Evolutionary conservation across 2,888 invertebrate species (phyloP).

Genomic region (Gortyna flavago): DNA sequence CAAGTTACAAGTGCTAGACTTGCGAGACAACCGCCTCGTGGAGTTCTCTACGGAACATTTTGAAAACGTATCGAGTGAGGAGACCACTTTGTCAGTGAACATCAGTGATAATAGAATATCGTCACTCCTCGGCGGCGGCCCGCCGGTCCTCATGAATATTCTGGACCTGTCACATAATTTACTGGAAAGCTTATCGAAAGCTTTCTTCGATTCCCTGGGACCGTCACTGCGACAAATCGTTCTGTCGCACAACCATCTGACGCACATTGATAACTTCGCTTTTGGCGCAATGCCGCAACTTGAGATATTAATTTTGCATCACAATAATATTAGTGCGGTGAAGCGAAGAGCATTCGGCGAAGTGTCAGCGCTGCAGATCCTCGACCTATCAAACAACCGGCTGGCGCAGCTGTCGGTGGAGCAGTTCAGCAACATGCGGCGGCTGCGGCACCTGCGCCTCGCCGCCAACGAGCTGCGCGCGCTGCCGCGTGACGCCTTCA

Average conservation of each 20-base stretch:
- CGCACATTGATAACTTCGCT: slow-evolving; percentile 83
- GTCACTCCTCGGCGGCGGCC: slow-evolving; percentile 72
- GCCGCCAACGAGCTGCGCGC: slow-evolving; percentile 92
- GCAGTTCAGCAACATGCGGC: slow-evolving; percentile 89
- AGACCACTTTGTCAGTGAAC: slow-evolving; percentile 92
- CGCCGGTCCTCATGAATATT: slow-evolving; percentile 88
- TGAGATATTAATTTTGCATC: slow-evolving; percentile 89
- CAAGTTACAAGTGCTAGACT: slow-evolving; percentile 92
- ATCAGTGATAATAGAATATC: slow-evolving; percentile 92
- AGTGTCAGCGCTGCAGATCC: slow-evolving; percentile 72
- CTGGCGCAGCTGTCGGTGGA: slow-evolving; percentile 75
- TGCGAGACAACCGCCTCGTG: slow-evolving; percentile 93
- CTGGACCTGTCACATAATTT: slow-evolving; percentile 92
- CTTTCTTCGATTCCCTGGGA: slow-evolving; percentile 88
- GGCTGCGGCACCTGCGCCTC: slow-evolving; percentile 92
- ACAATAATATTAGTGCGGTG: slow-evolving; percentile 92
- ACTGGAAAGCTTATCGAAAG: slow-evolving; percentile 89
- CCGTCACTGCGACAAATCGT: slow-evolving; percentile 73
- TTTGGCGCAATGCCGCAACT: slow-evolving; percentile 73
- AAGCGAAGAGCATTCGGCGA: slow-evolving; percentile 92
- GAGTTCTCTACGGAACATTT: slow-evolving; percentile 91
- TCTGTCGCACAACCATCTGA: slow-evolving; percentile 91
- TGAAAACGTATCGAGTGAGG: slow-evolving; percentile 90
- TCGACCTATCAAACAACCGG: slow-evolving; percentile 77
- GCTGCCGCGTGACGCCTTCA: slow-evolving; percentile 93